Percentiles rank a stretch among this genome's conserved stretches.
These are phyloP conservation scores for Nylanderia fulva DNA, from an alignment of 1,140 invertebrate species.

Conservation along the genomic window DNA sequence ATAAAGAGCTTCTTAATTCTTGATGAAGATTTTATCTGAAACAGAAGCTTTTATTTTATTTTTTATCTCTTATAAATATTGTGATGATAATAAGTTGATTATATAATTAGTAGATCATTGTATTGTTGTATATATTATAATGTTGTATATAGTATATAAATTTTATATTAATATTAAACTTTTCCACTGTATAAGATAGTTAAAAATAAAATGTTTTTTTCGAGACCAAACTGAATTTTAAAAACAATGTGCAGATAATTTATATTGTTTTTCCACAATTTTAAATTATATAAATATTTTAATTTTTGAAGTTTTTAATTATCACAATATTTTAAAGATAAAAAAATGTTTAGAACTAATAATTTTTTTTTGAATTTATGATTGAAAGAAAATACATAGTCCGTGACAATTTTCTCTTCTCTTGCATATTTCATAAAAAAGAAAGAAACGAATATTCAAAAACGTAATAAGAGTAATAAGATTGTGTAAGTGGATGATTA, in stretches of 20 bases:
- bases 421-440: not conserved
- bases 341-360: not conserved
- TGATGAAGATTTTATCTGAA: not conserved
- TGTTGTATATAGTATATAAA: too few relatives aligned
- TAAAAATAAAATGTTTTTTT: not conserved
- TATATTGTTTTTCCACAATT: too few relatives aligned
- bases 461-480: not conserved
- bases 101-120: not conserved
- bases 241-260: not conserved
- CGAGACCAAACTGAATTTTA: not conserved
- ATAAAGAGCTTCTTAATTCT: not conserved
- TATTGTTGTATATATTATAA: too few relatives aligned
- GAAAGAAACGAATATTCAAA: not conserved
- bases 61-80: not conserved
- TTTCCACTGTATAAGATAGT: not conserved
- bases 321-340: not conserved
- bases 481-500: not conserved
- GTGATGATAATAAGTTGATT: not conserved
- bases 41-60: not conserved
- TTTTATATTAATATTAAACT: not conserved
- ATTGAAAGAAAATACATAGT: not conserved
- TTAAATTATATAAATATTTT: not conserved
- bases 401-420: not conserved
- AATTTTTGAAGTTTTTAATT: not conserved
- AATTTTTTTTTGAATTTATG: not conserved